A percentile compares a stretch with the other conserved stretches of the same genome.
Conservation (phyloP, 2,113 vertebrate species). For the Myrmecophaga tridactyla region DNA sequence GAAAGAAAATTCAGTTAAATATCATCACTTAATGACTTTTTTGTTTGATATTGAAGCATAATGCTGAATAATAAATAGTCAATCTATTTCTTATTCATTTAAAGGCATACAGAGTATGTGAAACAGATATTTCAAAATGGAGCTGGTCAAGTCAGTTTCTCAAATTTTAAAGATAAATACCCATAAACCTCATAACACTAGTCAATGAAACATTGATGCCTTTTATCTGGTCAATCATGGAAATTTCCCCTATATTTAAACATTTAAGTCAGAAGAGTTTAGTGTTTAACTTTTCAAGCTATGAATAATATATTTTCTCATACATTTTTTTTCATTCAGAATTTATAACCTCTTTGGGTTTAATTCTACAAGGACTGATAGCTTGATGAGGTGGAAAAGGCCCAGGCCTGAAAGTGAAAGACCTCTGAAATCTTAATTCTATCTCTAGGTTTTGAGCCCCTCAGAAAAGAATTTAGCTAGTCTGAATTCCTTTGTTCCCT, state of each 20-base stretch:
- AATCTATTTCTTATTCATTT: not conserved
- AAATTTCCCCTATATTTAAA: slow-evolving; percentile 37
- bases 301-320: slow-evolving; percentile 62
- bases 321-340: slow-evolving; percentile 36
- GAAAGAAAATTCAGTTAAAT: not conserved
- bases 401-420: not conserved
- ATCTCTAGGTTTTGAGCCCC: not conserved
- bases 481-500: not conserved
- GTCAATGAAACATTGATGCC: slow-evolving; percentile 49
- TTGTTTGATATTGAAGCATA: not conserved
- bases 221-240: slow-evolving; percentile 30
- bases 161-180: slow-evolving; percentile 56
- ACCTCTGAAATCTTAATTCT: slow-evolving; percentile 25
- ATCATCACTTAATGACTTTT: not conserved
- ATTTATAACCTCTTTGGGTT: slow-evolving; percentile 48
- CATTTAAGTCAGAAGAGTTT: slow-evolving; percentile 37
- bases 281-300: slow-evolving; percentile 46
- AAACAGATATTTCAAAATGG: slow-evolving; percentile 9
- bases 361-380: slow-evolving; percentile 18
- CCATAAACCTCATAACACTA: slow-evolving; percentile 27
- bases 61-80: not conserved
- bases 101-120: not conserved
- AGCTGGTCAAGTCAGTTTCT: not conserved
- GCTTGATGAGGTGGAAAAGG: not conserved
- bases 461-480: not conserved